Percentiles rank a stretch among this genome's conserved stretches.
phyloP scores from a whole-genome alignment of 2,888 invertebrate genomes.

The Orthosia cruda region DNA sequence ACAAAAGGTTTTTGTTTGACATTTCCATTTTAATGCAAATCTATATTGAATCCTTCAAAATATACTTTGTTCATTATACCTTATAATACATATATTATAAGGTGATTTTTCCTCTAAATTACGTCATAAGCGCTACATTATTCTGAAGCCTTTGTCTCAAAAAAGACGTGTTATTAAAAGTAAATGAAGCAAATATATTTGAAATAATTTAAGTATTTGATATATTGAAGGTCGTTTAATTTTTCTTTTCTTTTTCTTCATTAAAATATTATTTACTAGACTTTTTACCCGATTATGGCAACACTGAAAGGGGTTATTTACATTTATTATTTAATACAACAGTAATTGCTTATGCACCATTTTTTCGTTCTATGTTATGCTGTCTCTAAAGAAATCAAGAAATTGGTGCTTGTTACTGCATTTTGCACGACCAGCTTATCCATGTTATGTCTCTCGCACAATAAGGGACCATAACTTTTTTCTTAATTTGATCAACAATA shows the following conservation, averaged over 20 bases:
- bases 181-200: neutral
- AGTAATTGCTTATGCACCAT: no score
- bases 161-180: neutral
- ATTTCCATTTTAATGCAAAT: neutral
- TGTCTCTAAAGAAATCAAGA: neutral
- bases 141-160: neutral
- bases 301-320: no score
- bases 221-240: neutral
- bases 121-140: neutral
- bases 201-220: neutral
- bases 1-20: neutral
- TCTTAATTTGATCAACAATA: constrained; percentile 89
- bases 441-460: constrained; percentile 68
- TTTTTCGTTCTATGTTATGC: no score
- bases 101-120: neutral
- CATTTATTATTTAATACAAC: no score
- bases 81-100: constrained; percentile 9
- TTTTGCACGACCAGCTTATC: constrained; percentile 70
- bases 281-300: neutral
- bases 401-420: neutral
- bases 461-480: constrained; percentile 77
- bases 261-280: neutral
- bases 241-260: neutral
- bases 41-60: neutral
- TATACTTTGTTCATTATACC: no score